Evolutionary conservation across 2,797 vertebrate species (phyloP), one percentile per base, ranked within the genome.

Genomic region (Nannoperca australis): DNA sequence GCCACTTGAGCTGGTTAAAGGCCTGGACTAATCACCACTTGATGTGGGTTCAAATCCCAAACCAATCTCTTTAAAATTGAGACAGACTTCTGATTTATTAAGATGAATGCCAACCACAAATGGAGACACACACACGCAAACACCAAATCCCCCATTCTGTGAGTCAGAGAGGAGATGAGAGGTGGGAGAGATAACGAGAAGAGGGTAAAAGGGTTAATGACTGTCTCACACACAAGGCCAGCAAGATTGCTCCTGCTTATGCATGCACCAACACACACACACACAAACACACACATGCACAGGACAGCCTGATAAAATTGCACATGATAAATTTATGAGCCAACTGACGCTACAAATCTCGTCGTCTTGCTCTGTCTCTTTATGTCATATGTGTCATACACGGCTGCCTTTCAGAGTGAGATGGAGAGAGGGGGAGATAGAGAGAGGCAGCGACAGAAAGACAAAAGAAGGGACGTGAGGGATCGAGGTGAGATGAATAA

Each of bases 181-280:
- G 84, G 84, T 88, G 85, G 72, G 69, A 82, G 85, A 85, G 88
- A 90, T 93, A 93, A 94, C 73, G 72, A 92, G 82, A 75, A 55
- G 70, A 79, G 89, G 92, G 44, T 90, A 87, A 90, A 77, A 88
- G 88, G 89, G 93, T 93, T 94, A 93, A 93, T 93, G 88, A 88
- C 84, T 66, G 77, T 82, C 85, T 91, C 81, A 75, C 80, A 73
- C 72, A 83, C 53, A 49, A 85, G 83, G 82, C 81, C 66, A 38
- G 45, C 8, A 12, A 79, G 81, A 79, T 53, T 65, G 56, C 61
- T 64, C 61, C 58, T 61, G 50, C 79, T 84, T 72, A 59, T 65
- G 36, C 59, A 38, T 20, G 42, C 11, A 30, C 54, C 7, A 60
- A 50, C 66, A 47, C 45, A 38, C 54, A 24, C 24, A 78, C 62